These are phyloP conservation scores for Halcyon malimbica DNA, from an alignment of 2,113 vertebrate genomes.

Conservation along the genomic window DNA sequence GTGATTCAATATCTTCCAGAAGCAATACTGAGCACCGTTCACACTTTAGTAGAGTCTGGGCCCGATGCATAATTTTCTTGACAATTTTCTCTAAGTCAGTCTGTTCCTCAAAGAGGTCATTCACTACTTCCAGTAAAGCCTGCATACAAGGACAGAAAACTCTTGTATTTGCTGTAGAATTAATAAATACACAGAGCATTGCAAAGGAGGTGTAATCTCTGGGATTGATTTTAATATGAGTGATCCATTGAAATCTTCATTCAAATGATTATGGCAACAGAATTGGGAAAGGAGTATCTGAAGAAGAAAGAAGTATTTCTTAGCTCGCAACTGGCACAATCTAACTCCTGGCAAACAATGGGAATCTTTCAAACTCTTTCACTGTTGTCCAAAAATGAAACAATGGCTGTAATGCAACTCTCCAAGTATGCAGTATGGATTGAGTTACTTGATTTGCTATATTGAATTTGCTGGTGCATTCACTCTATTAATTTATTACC, in stretches of 20 bases:
- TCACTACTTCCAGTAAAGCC: conserved; percentile 97
- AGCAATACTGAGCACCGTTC: conserved; percentile 96
- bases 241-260: not conserved
- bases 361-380: not conserved
- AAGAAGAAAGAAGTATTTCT: not conserved
- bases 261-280: not conserved
- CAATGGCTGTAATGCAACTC: not conserved
- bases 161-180: not conserved
- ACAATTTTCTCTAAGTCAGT: conserved; percentile 99
- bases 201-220: not conserved
- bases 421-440: not conserved
- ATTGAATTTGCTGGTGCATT: not conserved
- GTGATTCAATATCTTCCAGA: conserved; percentile 96
- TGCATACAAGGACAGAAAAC: conserved; percentile 60
- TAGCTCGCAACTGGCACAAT: not conserved
- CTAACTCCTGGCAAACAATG: not conserved
- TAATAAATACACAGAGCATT: not conserved
- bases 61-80: conserved; percentile 98
- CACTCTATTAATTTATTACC: not conserved
- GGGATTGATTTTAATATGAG: not conserved
- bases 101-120: conserved; percentile 98
- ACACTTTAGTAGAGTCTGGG: conserved; percentile 95
- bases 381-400: not conserved
- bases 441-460: not conserved
- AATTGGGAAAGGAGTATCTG: not conserved